Conservation (phyloP, 2,113 vertebrate genomes). For the Zosterops hypoxanthus region DNA sequence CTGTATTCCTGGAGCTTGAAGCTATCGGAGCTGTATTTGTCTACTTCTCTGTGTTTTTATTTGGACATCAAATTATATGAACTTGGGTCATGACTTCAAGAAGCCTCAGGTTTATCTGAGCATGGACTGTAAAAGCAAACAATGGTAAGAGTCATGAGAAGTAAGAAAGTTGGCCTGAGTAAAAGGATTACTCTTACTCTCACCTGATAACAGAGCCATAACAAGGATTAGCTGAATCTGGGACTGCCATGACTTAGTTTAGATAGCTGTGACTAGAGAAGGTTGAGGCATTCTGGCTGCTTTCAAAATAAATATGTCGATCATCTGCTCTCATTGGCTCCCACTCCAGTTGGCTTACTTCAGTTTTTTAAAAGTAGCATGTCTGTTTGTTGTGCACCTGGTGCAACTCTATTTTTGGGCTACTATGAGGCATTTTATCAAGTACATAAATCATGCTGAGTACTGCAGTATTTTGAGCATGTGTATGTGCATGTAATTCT, state of each 20-base stretch:
- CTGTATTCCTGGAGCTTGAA: background rate
- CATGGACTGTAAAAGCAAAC: background rate
- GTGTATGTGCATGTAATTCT: conserved; percentile 2
- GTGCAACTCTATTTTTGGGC: conserved; percentile 32
- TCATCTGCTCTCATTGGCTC: conserved; percentile 54
- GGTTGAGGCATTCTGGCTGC: conserved; percentile 34
- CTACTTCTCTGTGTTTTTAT: background rate
- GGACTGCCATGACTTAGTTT: background rate
- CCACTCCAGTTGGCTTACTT: conserved; percentile 5
- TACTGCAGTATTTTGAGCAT: conserved; percentile 8
- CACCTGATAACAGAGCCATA: background rate
- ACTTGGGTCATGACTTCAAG: background rate
- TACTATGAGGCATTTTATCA: conserved; percentile 44
- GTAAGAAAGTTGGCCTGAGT: background rate
- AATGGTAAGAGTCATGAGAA: background rate
- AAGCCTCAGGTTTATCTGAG: background rate
- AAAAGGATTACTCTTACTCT: background rate
- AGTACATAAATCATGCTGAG: conserved; percentile 32
- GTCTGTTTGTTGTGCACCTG: conserved; percentile 34
- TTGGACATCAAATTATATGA: background rate
- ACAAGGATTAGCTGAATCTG: background rate
- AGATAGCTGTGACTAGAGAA: conserved; percentile 39
- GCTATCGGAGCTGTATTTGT: background rate
- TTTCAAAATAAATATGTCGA: conserved; percentile 53
- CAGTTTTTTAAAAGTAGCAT: conserved; percentile 2